Conservation (phyloP, 1,140 invertebrate species). For the Meteorus sp. region DNA sequence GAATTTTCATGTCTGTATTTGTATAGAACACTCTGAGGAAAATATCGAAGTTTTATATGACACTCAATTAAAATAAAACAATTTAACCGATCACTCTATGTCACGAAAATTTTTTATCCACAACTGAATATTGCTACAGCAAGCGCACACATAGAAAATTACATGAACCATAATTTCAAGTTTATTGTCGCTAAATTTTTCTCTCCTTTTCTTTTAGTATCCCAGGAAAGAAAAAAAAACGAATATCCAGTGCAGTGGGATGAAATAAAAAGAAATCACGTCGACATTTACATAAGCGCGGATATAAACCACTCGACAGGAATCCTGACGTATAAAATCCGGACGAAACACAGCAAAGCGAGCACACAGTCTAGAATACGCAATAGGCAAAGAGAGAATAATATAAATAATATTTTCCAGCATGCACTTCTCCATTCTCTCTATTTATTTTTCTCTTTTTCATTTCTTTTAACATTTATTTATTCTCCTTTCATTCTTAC, state of each 20-base stretch:
- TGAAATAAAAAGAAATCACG: constrained; percentile 58
- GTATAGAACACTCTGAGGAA: too few relatives aligned
- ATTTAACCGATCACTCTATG: too few relatives aligned
- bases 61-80: too few relatives aligned
- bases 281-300: constrained; percentile 60
- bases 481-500: too few relatives aligned
- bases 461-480: constrained; percentile 17
- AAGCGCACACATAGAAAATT: too few relatives aligned
- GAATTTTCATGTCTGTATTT: too few relatives aligned
- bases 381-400: constrained; percentile 37
- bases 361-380: constrained; percentile 55
- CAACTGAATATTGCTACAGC: too few relatives aligned
- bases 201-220: too few relatives aligned
- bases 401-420: constrained; percentile 10
- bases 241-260: constrained; percentile 7
- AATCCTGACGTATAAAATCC: constrained; percentile 51
- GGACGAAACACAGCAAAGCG: constrained; percentile 35
- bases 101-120: too few relatives aligned
- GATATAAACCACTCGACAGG: constrained; percentile 58
- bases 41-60: too few relatives aligned
- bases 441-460: neutral
- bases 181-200: too few relatives aligned
- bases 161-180: too few relatives aligned
- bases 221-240: neutral
- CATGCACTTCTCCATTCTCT: neutral